These are phyloP conservation scores for Falco punctatus DNA, from an alignment of 2,113 vertebrate genomes.

Conservation along the genomic window DNA sequence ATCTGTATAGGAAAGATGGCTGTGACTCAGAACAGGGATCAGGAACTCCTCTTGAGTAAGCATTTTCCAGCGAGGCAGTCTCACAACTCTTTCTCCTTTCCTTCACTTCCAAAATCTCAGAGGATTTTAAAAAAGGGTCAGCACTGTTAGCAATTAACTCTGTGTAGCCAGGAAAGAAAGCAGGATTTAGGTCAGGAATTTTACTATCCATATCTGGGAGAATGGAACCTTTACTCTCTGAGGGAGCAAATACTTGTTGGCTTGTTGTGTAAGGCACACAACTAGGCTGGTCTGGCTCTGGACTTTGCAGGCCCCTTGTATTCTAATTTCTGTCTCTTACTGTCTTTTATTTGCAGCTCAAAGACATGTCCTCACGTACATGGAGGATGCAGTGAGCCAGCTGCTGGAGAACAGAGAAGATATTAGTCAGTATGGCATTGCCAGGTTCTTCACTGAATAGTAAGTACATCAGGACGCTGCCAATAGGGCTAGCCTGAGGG, in stretches of 20 bases:
- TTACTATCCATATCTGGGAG: neutral
- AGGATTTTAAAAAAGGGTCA: neutral
- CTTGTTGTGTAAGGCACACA: neutral
- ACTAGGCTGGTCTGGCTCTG: neutral
- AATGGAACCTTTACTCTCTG: neutral
- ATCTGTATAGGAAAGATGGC: neutral
- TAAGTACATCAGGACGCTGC: constrained; percentile 77
- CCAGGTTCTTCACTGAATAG: constrained; percentile 96
- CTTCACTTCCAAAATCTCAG: neutral
- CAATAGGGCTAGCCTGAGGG: neutral
- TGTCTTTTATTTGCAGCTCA: constrained; percentile 80
- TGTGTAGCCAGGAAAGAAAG: neutral
- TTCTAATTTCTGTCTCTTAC: constrained; percentile 36
- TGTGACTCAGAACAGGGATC: neutral
- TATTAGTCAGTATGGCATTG: constrained; percentile 87
- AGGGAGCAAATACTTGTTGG: neutral
- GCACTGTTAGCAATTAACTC: neutral
- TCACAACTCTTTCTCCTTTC: neutral
- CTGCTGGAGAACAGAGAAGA: constrained; percentile 94
- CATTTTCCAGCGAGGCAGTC: neutral
- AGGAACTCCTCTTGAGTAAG: neutral
- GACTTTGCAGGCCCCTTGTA: neutral
- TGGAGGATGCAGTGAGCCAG: constrained; percentile 93
- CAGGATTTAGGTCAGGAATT: neutral
- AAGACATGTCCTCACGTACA: constrained; percentile 89